Percentiles rank a stretch among this genome's conserved stretches.
Conservation (phyloP, 2,113 vertebrate species). For the Vimba vimba region DNA sequence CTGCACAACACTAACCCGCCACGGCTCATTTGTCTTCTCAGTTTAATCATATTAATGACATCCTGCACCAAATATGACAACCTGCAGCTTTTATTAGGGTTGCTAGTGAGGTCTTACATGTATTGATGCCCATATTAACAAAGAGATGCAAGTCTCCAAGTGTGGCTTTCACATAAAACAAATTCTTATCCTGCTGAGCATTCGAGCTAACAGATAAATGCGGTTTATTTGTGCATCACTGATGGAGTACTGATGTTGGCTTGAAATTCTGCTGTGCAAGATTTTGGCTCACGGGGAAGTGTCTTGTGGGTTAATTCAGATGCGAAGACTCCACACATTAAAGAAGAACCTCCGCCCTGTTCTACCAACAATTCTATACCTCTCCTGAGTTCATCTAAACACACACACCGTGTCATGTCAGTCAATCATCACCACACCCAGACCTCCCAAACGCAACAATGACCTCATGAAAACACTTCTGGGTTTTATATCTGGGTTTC, state of each 20-base stretch:
- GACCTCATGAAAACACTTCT: constrained; percentile 24
- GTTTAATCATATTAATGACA: constrained; percentile 34
- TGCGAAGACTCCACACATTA: not conserved
- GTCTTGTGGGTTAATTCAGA: constrained; percentile 2
- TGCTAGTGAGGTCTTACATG: not conserved
- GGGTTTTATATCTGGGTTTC: constrained; percentile 2
- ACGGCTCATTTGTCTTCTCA: constrained; percentile 16
- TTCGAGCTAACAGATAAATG: constrained; percentile 14
- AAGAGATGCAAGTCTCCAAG: not conserved
- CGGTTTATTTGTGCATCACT: constrained; percentile 34
- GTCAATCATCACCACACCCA: constrained; percentile 45
- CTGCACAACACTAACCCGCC: constrained; percentile 40
- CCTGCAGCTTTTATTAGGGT: constrained; percentile 17
- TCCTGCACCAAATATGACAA: constrained; percentile 27
- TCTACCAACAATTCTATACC: not conserved
- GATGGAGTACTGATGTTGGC: constrained; percentile 34
- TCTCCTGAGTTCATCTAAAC: constrained; percentile 12
- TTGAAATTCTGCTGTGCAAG: constrained; percentile 33
- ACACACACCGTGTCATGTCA: constrained; percentile 26
- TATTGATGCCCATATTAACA: not conserved
- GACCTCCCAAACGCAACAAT: constrained; percentile 37
- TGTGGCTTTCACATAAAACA: constrained; percentile 33
- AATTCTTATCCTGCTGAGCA: not conserved
- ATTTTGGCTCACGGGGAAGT: constrained; percentile 1
- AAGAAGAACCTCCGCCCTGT: constrained; percentile 28